Base-by-base conservation (phyloP, 64 coral and sea anemone species). In the Platygyra sinensis region DNA sequence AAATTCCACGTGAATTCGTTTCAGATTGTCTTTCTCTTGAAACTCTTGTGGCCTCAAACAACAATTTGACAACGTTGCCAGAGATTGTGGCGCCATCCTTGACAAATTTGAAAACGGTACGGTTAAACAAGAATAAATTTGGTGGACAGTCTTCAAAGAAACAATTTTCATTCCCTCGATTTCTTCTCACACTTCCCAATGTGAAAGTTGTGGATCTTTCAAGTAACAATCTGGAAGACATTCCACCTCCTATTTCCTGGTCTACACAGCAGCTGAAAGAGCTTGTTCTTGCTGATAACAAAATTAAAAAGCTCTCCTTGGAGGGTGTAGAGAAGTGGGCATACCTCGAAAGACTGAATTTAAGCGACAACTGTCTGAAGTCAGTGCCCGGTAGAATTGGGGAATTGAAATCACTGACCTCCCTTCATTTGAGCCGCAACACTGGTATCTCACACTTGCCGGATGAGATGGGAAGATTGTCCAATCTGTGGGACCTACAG, bases 381-480 rank as follows among this genome's bases (percentile, higher is more conserved):
- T 46, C 90, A 50, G 83, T 99, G 0, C 94, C 97, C 8, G 76
- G 60, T 60, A 90, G 91, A 22, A 99, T 99, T 81, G 97, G 97
- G 12, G 74, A 72, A 4, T 78, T 99, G n/a, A 91, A 72, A 39
- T 95, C 97, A 4, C 46, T 99, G 42, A 95, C 83, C 5, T 95
- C 94, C 2, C 91, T 99, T 6, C 77, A 96, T 60, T 22, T 99
- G 19, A 93, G 97, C 32, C 77, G 92, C 61, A 99, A 99, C 54
- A 10, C 87, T 67, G 77, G 89, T 39, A 99, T 99, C 73, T 93
- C 69, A 7, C 72, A 51, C 36, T 80, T 99, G 38, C 94, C 97
- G 54, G 91, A 99, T 42, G 97, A 99, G 88, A 99, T 99, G 97
- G 97, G 97, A 65, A 88, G 87, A 39, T 62, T 99, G 20, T 86